A percentile compares a stretch with the other conserved stretches of the same genome.
Conservation (phyloP, 2,888 invertebrate species). For the Azorinus chamasolen region DNA sequence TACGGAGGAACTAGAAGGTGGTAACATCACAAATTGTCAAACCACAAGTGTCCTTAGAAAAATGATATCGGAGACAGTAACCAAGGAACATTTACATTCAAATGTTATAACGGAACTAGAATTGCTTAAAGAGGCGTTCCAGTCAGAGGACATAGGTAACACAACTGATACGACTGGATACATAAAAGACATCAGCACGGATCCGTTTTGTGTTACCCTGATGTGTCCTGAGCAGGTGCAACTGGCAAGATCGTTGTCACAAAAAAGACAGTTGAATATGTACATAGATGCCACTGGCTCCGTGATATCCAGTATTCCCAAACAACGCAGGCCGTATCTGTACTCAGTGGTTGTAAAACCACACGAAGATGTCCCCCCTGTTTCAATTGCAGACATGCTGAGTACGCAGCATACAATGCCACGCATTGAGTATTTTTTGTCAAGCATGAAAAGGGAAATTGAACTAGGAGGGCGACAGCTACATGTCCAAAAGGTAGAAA, state of each 20-base stretch:
- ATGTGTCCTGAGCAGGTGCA: neutral
- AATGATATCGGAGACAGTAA: neutral
- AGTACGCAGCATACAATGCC: neutral
- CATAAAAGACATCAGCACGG: neutral
- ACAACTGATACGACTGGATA: too few relatives aligned
- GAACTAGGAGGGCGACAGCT: neutral
- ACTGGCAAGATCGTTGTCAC: neutral
- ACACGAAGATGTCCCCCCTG: neutral
- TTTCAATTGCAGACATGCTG: conserved; percentile 4
- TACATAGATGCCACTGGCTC: conserved; percentile 10
- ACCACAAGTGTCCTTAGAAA: neutral
- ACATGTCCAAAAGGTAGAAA: conserved; percentile 5
- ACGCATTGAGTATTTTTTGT: neutral
- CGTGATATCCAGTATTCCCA: neutral
- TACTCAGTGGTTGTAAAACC: conserved; percentile 5
- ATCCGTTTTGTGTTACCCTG: neutral
- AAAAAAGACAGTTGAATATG: neutral
- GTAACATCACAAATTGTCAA: neutral
- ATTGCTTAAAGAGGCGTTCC: neutral
- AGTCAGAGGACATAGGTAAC: neutral
- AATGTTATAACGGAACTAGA: neutral
- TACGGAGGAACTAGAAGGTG: neutral
- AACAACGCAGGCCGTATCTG: conserved; percentile 5
- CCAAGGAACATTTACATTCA: neutral
- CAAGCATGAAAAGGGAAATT: neutral